Conservation (phyloP, 1,140 invertebrate species). For the Spodoptera litura region DNA sequence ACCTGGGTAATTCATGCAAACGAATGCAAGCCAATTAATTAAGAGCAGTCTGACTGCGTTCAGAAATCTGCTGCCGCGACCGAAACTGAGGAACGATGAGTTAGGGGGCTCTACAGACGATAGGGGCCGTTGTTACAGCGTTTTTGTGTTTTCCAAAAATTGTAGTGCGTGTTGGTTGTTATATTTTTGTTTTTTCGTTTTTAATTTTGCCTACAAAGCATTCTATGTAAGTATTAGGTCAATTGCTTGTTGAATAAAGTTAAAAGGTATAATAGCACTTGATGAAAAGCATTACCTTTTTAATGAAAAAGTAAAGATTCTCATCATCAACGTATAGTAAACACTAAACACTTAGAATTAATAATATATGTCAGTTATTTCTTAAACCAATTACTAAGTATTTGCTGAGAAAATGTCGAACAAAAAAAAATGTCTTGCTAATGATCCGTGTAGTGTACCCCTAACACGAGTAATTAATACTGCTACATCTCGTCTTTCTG, state of each 20-base stretch:
- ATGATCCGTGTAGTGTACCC: slow-evolving; percentile 52
- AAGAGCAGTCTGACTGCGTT: slow-evolving; percentile 74
- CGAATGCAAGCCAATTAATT: slow-evolving; percentile 85
- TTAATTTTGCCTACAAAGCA: neutral
- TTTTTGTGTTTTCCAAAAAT: neutral
- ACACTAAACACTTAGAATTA: neutral
- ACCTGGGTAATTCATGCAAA: slow-evolving; percentile 84
- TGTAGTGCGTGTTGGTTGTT: neutral
- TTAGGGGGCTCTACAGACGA: slow-evolving; percentile 40
- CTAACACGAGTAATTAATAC: slow-evolving; percentile 78
- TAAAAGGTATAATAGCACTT: too few relatives aligned
- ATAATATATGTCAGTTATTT: neutral
- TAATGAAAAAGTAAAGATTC: too few relatives aligned
- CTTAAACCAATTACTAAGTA: neutral
- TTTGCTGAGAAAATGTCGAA: neutral
- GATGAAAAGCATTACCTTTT: too few relatives aligned
- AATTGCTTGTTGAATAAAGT: too few relatives aligned
- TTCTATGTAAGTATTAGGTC: neutral
- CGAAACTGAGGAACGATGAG: slow-evolving; percentile 52
- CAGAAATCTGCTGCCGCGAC: slow-evolving; percentile 77
- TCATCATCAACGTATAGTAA: too few relatives aligned
- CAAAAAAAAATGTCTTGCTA: neutral
- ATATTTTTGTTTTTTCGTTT: neutral
- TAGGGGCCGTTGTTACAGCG: neutral
- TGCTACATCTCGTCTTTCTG: slow-evolving; percentile 75